Base-by-base conservation (phyloP, 2,888 invertebrate species). In the Clitarchus hookeri region DNA sequence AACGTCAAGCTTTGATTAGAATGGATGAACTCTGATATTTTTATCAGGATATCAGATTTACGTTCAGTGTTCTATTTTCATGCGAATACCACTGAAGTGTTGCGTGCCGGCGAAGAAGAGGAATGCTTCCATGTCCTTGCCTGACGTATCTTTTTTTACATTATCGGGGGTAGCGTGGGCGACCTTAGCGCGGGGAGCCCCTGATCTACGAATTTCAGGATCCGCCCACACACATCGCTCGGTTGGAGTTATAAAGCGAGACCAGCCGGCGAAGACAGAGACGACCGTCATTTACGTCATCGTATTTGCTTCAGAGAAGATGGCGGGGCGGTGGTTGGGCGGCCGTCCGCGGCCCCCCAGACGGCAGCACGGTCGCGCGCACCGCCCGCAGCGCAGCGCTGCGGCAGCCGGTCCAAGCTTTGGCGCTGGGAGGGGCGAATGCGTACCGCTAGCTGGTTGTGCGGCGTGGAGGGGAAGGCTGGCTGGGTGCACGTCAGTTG, bases 271-370 rank as follows among this genome's bases (percentile, higher is more conserved):
- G 13, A 36, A 82, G 82, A 82, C 65, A 65, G 82, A 82, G 82
- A 82, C 54, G 19, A 6, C 6, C 27, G 26, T 83, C 86, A 85
- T 86, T 86, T 83, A 83, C 86, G 86, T 86, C 86, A 86, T 86
- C 85, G 85, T 85, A 86, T 86, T 84, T 86, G 86, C 86, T 85
- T 86, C 86, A 86, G 86, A 84, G 84, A 25, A 84, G 84, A 79
- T 54, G 84, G 44, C 82, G 13, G 65, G 36, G 23, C 78, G 19
- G n/a, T 27, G 53, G 83, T 53, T 77, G 85, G 48, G 86, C 82
- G 83, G 82, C 78, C 86, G 83, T 27, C 80, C 77, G 78, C 44
- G 65, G 65, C 65, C 53, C 36, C 13, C 13, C n/a, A 0, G 83
- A 84, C 83, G 78, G 83, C 86, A 77, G 78, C 79, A 85, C 83